A percentile compares a stretch with the other conserved stretches of the same genome.
These are phyloP conservation scores for Pollachius pollachius DNA, from an alignment of 2,113 vertebrate species.

Conservation along the genomic window DNA sequence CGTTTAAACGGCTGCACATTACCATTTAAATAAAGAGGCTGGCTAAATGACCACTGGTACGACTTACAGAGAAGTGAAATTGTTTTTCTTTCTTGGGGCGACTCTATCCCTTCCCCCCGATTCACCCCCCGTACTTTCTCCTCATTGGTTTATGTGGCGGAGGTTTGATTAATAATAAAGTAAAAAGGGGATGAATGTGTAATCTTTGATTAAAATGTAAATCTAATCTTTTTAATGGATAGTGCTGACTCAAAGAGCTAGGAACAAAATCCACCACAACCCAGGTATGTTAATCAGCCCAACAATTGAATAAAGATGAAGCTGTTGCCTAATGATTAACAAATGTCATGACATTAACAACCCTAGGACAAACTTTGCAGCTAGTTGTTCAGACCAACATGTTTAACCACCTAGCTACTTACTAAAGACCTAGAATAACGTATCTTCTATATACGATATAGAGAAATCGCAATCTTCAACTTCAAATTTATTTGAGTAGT, in stretches of 20 bases:
- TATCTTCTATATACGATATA: no score
- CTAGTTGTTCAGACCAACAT: no score
- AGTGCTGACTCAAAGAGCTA: conserved; percentile 42
- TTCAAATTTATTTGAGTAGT: no score
- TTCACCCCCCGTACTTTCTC: conserved; percentile 25
- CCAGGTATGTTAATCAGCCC: conserved; percentile 39
- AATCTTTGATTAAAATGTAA: conserved; percentile 63
- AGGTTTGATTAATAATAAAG: conserved; percentile 38
- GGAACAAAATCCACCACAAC: conserved; percentile 42
- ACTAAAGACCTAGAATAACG: no score
- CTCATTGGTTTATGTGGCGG: conserved; percentile 50
- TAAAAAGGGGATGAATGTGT: conserved; percentile 39
- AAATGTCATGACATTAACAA: conserved; percentile 62
- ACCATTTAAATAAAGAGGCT: conserved; percentile 74
- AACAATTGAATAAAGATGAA: conserved; percentile 33
- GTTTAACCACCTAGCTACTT: no score
- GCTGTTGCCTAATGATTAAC: conserved; percentile 59
- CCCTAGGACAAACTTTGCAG: conserved; percentile 17
- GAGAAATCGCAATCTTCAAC: no score
- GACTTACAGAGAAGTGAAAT: conserved; percentile 61
- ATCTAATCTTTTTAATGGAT: conserved; percentile 55
- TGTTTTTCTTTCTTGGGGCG: conserved; percentile 50
- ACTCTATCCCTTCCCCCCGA: conserved; percentile 39
- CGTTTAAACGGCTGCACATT: conserved; percentile 63
- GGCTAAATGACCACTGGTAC: conserved; percentile 62